Evolutionary conservation across 2,113 vertebrate genomes (phyloP), one percentile per base, ranked within the genome.

Genomic region (Oryzias melastigma): DNA sequence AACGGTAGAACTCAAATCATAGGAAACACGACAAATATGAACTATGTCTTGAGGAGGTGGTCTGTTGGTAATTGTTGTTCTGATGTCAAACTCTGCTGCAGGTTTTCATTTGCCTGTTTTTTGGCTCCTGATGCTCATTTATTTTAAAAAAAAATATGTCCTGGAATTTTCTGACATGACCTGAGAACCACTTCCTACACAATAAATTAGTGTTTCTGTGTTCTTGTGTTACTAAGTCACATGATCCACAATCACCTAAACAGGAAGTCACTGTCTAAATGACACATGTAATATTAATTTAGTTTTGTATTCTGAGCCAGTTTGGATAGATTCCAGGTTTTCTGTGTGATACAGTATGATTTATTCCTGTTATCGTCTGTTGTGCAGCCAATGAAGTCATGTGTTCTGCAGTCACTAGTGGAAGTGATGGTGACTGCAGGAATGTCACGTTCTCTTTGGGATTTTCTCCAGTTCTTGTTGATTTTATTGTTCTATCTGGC

Each of bases 91-190:
- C 64, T 63, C 71, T 80, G 88, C 88, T 88, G 83, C 85, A 85
- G 84, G 82, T 85, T 90, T 84, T 89, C 77, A 88, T 91, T 90
- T 88, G 71, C 77, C 71, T 77, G 80, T 64, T 82, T 78, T 80
- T 74, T 83, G 79, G 71, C 62, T 80, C 73, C 77, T 16, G 66
- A 78, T 80, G 81, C 67, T 54, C 41, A 22, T 3, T 14, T 58
- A 79, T 92, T 88, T 91, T 91, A 91, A 82, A 89, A 91, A 91
- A 91, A 89, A n/a, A n/a, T n/a, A 92, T 91, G 88, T 88, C 70
- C 56, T 86, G 89, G 88, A 92, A 92, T 92, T 90, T 92, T 88
- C 88, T 90, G 78, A 80, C 48, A 52, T 62, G 69, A 76, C 87
- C 68, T 42, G 80, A 81, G 74, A 76, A 71, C 62, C 65, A 18